phyloP scores from a whole-genome alignment of 2,797 vertebrate genomes.

The Tolypeutes matacus region DNA sequence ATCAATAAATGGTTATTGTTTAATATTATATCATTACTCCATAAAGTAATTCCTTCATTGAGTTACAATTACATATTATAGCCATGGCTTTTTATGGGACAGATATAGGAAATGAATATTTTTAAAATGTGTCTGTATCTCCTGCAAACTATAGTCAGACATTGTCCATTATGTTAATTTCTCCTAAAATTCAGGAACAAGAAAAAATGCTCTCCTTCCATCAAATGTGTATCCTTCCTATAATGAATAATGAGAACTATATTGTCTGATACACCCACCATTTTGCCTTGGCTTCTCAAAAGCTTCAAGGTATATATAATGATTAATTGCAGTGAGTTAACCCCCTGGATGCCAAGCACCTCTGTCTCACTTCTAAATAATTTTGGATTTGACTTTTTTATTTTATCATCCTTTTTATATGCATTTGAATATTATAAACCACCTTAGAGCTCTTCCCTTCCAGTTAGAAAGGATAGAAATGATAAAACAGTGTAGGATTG shows the following conservation, averaged over 20 bases:
- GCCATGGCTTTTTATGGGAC: neutral
- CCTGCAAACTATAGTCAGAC: conserved; percentile 38
- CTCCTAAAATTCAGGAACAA: conserved; percentile 48
- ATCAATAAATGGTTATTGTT: conserved; percentile 35
- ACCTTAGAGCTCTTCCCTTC: conserved; percentile 8
- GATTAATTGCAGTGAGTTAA: conserved; percentile 59
- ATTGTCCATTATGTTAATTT: conserved; percentile 31
- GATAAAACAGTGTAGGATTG: conserved; percentile 48
- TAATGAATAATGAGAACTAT: conserved; percentile 54
- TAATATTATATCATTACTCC: conserved; percentile 37
- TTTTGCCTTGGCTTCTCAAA: conserved; percentile 53
- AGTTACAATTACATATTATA: conserved; percentile 51
- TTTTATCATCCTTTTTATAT: conserved; percentile 51
- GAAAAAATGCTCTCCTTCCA: neutral
- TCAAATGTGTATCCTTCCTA: conserved; percentile 38
- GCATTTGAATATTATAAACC: conserved; percentile 40
- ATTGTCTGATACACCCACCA: neutral
- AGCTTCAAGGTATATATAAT: conserved; percentile 53
- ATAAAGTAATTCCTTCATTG: neutral
- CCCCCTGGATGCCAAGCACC: conserved; percentile 6
- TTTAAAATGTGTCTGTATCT: conserved; percentile 24
- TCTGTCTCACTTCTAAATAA: conserved; percentile 53
- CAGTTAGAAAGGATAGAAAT: conserved; percentile 22
- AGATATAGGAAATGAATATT: neutral
- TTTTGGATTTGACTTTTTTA: conserved; percentile 61